Conservation (phyloP, 2,797 vertebrate genomes). For the Xyrichtys novacula region DNA sequence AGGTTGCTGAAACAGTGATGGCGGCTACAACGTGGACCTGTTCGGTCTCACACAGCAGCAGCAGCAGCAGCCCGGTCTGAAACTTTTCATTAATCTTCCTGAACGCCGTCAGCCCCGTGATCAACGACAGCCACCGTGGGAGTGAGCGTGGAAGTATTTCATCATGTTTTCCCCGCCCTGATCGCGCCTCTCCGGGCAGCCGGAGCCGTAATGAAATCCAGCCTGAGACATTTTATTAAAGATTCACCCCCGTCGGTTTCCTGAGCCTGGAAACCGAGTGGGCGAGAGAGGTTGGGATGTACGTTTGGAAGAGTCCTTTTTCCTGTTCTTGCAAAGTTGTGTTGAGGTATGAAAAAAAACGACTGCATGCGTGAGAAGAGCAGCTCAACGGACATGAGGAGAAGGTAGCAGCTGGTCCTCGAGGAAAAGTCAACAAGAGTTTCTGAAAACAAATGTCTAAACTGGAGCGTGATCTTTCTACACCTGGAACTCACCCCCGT, state of each 20-base stretch:
- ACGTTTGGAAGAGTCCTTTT: neutral
- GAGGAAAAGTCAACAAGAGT: neutral
- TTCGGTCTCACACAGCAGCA: neutral
- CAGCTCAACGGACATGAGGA: slow-evolving; percentile 5
- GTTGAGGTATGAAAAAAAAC: neutral
- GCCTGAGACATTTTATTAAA: slow-evolving; percentile 19
- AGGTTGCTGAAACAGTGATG: neutral
- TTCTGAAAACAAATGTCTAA: neutral
- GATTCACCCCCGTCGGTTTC: neutral
- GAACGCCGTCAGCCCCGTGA: neutral
- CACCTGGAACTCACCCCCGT: neutral
- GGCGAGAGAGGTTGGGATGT: neutral
- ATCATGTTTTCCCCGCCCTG: slow-evolving; percentile 8
- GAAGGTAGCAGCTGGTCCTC: neutral
- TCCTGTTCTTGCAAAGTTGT: neutral
- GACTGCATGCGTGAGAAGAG: neutral
- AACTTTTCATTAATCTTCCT: slow-evolving; percentile 34
- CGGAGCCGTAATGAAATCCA: slow-evolving; percentile 16
- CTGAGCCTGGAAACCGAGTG: neutral
- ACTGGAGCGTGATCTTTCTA: neutral
- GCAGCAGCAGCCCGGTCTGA: neutral
- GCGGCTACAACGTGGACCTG: neutral
- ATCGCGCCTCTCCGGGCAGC: slow-evolving; percentile 4
- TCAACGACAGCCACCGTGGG: neutral
- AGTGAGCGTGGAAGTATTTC: slow-evolving; percentile 16